Conservation (phyloP, 1,140 invertebrate genomes). For the Sycobia sp. region DNA sequence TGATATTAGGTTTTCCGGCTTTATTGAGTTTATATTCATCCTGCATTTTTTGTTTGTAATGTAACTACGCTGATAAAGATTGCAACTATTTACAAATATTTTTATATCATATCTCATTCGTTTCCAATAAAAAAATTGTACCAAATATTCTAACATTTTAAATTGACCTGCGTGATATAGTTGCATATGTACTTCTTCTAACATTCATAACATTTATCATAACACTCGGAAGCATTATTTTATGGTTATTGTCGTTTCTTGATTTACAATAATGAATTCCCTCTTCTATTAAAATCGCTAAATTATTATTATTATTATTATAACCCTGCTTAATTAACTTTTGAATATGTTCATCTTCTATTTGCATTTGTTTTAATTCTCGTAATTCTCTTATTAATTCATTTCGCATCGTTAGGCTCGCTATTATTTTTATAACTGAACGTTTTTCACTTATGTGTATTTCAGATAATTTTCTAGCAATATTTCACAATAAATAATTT, state of each 20-base stretch:
- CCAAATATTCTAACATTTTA: conserved; percentile 41
- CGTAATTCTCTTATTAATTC: not conserved
- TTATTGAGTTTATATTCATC: not conserved
- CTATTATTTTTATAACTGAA: not conserved
- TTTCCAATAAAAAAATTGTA: conserved; percentile 40
- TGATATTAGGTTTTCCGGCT: not conserved
- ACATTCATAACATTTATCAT: not conserved
- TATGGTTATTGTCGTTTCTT: too few species aligned
- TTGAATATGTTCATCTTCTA: too few species aligned
- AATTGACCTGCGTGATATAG: conserved; percentile 39
- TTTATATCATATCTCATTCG: too few species aligned
- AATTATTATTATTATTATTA: too few species aligned
- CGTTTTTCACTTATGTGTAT: not conserved
- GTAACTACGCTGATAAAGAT: conserved; percentile 24
- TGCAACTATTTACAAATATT: conserved; percentile 19
- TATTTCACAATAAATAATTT: not conserved
- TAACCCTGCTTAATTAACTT: too few species aligned
- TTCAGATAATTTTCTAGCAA: not conserved
- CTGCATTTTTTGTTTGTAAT: conserved; percentile 1
- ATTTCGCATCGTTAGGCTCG: not conserved
- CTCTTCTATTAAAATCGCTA: not conserved
- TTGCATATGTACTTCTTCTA: conserved; percentile 33
- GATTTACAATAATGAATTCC: not conserved
- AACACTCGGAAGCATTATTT: not conserved
- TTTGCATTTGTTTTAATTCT: too few species aligned